phyloP scores from a whole-genome alignment of 2,797 vertebrate genomes.

The Denticeps clupeoides region DNA sequence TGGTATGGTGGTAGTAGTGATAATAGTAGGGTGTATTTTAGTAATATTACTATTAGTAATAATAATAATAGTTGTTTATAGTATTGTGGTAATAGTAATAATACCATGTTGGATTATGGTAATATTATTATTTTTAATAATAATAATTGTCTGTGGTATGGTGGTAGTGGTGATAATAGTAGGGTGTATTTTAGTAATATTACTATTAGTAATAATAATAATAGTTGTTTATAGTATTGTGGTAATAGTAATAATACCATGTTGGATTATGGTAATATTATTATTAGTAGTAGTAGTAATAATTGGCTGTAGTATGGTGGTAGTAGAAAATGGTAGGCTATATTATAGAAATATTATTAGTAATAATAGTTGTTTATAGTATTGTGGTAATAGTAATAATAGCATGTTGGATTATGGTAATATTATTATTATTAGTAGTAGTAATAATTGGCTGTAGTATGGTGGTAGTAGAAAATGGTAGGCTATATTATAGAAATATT shows the following conservation, averaged over 20 bases:
- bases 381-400: neutral
- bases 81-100: neutral
- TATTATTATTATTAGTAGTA: neutral
- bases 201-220: neutral
- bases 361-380: constrained; percentile 13
- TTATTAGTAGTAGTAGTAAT: no score
- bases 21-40: neutral
- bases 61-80: constrained; percentile 14
- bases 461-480: neutral
- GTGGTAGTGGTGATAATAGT: neutral
- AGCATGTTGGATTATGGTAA: neutral
- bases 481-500: neutral
- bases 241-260: neutral
- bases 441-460: neutral
- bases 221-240: constrained; percentile 14
- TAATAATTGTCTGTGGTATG: neutral
- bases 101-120: neutral
- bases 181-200: neutral
- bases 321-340: neutral
- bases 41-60: neutral
- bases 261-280: neutral
- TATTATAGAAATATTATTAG: neutral
- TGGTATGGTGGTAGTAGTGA: neutral
- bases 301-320: neutral
- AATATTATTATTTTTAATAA: neutral